Evolutionary conservation across 2,113 vertebrate genomes (phyloP), one percentile per base, ranked within the genome.

Genomic region (Vulpes ferrilata): DNA sequence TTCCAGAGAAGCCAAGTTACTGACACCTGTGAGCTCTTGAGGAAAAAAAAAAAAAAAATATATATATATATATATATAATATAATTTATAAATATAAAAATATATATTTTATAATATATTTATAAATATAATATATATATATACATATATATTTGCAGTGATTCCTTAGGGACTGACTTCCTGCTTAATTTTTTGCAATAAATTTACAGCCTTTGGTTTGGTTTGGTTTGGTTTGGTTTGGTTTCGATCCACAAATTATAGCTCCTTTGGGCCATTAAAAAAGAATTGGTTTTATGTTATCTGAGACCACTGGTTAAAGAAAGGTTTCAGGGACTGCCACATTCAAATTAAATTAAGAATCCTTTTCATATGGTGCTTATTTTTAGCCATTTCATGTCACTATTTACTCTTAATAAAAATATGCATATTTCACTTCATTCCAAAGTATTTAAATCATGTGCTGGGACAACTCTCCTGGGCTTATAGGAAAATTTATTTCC

Each of bases 391-490:
- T 74, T 88, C 35, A 69, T 51, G 17, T 76, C 35, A 88, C 16
- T 73, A 81, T 74, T 93, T 22, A 76, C 5, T 74, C 27, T 6
- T 81, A 86, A 94, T 53, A 78, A 30, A 71, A 93, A 88, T 96
- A 30, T 48, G 11, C 73, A 76, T 53, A 27, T 84, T 96, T 82
- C 11, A 80, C 74, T 20, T 79, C 80, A 80, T 62, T 51, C 12
- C 48, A 55, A 93, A 90, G 15, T 25, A 87, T 74, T 88, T 96
- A 64, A 84, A 74, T 74, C 27, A 95, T 95, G 82, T 53, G 57
- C 1, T 74, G 30, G 83, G 30, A 80, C 17, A 92, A 60, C 13
- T 79, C 30, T 87, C 94, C 15, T 3, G 89, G 35, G 13, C 5
- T 90, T 69, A 86, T 4, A 93, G 38, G 7, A 67, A 89, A 76